Conservation (phyloP, 30 jellyfish, hydroid and myxozoan genomes). For the Nemopilema nomurai region DNA sequence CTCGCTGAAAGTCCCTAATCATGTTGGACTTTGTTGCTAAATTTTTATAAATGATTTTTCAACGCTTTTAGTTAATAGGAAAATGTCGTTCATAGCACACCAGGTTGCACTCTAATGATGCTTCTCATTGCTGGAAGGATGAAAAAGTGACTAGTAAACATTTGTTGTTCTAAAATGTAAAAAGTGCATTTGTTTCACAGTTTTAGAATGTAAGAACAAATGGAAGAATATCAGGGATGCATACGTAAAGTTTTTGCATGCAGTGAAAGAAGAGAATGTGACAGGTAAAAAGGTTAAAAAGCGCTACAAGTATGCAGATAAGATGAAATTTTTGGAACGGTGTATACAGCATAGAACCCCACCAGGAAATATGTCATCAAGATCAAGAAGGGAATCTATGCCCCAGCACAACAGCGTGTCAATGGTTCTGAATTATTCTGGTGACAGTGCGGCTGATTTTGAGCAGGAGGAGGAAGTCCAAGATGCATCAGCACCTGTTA, state of each 20-base stretch:
- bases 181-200: conserved; percentile 13
- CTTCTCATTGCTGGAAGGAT: too few species aligned
- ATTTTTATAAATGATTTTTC: too few species aligned
- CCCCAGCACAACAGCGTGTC: conserved; percentile 61
- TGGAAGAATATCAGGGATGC: conserved; percentile 83
- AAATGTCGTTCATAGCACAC: too few species aligned
- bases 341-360: conserved; percentile 69
- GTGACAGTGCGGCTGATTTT: conserved; percentile 5
- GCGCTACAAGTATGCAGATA: conserved; percentile 71
- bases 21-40: too few species aligned
- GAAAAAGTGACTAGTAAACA: too few species aligned
- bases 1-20: too few species aligned
- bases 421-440: conserved; percentile 50
- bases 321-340: conserved; percentile 52
- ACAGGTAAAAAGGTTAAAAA: conserved; percentile 50
- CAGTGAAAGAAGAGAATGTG: conserved; percentile 32
- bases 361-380: conserved; percentile 30
- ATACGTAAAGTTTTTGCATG: conserved; percentile 61
- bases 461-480: conserved; percentile 6
- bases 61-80: too few species aligned
- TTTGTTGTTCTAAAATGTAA: too few species aligned
- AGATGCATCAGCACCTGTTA: neutral
- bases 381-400: conserved; percentile 32
- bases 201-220: conserved; percentile 65
- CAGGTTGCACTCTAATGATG: too few species aligned